phyloP scores from a whole-genome alignment of 2,797 vertebrate genomes.

The Acrocephalus scirpaceus region DNA sequence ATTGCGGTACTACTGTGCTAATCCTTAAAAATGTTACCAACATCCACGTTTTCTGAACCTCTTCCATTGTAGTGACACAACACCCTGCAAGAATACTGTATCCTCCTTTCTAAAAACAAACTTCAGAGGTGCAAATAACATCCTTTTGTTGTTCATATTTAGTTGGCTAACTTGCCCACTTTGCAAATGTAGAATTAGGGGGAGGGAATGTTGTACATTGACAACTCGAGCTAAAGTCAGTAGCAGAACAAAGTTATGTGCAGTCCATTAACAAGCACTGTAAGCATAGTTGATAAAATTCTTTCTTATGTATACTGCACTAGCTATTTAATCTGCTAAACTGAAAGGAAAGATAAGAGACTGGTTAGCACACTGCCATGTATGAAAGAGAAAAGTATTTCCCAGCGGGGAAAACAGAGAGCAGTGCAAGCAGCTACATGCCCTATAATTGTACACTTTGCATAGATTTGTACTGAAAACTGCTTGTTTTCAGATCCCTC shows the following conservation, averaged over 20 bases:
- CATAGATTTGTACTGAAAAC: not conserved
- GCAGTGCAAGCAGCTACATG: not conserved
- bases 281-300: not conserved
- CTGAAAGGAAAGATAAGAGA: constrained; percentile 19
- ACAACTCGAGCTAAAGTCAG: not conserved
- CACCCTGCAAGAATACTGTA: not conserved
- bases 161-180: not conserved
- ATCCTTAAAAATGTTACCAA: not conserved
- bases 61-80: not conserved
- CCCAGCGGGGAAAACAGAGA: not conserved
- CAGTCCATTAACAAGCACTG: not conserved
- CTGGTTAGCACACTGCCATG: not conserved
- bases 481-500: not conserved
- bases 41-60: not conserved
- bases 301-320: not conserved
- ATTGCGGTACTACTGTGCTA: rapidly evolving
- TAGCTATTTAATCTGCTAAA: not conserved
- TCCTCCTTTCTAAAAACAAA: not conserved
- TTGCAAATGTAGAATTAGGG: not conserved
- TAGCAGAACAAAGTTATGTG: not conserved
- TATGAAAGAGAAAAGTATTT: not conserved
- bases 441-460: not conserved
- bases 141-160: not conserved
- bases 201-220: not conserved
- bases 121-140: not conserved